Conservation (phyloP, 2,113 vertebrate species). For the Ictidomys tridecemlineatus region DNA sequence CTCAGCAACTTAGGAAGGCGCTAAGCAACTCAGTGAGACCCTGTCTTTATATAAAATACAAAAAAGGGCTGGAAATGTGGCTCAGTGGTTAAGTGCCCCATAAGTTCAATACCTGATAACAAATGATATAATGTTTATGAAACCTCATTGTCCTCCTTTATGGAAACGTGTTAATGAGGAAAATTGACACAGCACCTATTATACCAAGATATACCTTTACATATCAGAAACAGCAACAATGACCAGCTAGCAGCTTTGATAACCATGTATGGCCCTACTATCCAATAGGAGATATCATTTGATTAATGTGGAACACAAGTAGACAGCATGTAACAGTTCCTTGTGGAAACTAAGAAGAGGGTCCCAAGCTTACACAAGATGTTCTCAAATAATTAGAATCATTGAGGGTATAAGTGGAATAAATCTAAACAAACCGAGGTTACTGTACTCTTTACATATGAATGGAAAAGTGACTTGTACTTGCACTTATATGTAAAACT, state of each 20-base stretch:
- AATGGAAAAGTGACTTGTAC: neutral
- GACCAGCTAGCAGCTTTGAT: neutral
- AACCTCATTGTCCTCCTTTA: neutral
- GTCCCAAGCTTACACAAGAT: neutral
- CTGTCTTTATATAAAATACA: no score
- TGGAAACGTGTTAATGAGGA: neutral
- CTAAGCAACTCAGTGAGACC: no score
- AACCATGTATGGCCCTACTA: neutral
- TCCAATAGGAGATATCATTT: neutral
- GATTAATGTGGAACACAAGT: neutral
- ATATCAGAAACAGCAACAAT: no score
- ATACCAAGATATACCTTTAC: neutral
- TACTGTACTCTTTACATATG: neutral
- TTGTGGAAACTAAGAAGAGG: neutral
- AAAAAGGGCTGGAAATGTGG: no score
- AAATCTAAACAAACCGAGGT: neutral
- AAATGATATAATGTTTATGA: neutral
- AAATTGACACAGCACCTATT: neutral
- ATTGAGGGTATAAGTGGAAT: neutral
- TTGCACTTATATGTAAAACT: neutral
- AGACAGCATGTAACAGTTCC: neutral
- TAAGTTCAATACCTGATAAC: no score
- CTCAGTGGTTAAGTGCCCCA: no score
- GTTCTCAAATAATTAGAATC: neutral
- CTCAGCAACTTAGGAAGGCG: no score